phyloP scores from a whole-genome alignment of 2,888 invertebrate species.

The Oscheius sp. region DNA sequence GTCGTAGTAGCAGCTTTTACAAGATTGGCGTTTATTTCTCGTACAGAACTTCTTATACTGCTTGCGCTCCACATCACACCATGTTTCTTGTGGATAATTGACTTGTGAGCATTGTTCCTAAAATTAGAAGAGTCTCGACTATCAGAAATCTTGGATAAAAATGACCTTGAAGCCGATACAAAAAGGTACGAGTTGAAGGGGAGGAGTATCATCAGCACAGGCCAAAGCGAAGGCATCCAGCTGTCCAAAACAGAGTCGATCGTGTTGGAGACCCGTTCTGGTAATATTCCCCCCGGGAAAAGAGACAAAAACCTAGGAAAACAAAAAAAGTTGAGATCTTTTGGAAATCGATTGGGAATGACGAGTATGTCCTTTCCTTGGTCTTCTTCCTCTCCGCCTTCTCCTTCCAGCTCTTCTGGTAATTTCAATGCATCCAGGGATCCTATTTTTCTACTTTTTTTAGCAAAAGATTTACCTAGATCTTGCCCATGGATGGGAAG shows the following conservation, averaged over 20 bases:
- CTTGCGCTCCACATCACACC: conserved; percentile 52
- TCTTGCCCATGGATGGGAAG: background rate
- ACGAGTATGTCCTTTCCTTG: conserved; percentile 51
- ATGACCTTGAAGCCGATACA: conserved; percentile 55
- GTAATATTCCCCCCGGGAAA: background rate
- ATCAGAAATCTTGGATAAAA: background rate
- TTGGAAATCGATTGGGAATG: conserved; percentile 52
- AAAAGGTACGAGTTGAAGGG: conserved; percentile 57
- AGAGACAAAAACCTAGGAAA: conserved; percentile 33
- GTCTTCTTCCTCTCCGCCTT: conserved; percentile 37
- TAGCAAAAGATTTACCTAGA: background rate
- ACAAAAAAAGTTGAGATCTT: conserved; percentile 53
- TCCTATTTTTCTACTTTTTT: background rate
- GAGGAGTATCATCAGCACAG: conserved; percentile 59
- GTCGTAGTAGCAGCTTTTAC: conserved; percentile 35
- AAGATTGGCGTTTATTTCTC: conserved; percentile 5
- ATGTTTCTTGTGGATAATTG: conserved; percentile 53
- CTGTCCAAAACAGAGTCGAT: conserved; percentile 55
- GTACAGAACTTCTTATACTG: conserved; percentile 51
- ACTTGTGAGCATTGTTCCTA: conserved; percentile 53
- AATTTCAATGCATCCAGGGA: conserved; percentile 13
- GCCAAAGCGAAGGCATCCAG: conserved; percentile 56
- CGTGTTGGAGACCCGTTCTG: conserved; percentile 49
- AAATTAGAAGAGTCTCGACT: conserved; percentile 8
- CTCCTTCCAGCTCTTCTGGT: conserved; percentile 1